Evolutionary conservation across 2,113 vertebrate genomes (phyloP).

Genomic region (Zapornia atra): DNA sequence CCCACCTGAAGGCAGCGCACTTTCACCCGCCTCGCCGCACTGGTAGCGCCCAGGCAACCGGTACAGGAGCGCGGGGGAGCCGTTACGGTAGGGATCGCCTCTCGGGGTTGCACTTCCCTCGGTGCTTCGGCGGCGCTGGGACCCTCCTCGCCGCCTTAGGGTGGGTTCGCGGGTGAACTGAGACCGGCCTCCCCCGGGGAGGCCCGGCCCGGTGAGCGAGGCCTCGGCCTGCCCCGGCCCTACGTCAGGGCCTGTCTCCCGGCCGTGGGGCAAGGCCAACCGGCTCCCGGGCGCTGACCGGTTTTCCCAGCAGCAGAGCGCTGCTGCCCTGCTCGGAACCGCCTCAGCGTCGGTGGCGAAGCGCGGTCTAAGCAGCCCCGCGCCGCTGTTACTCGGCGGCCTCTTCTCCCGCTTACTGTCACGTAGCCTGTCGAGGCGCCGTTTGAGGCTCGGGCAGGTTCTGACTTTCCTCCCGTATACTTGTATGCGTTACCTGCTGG

Average conservation of each 20-base stretch:
- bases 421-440: fast-evolving
- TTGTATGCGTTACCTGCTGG: fast-evolving
- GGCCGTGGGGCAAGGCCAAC: no score
- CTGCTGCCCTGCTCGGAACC: no score
- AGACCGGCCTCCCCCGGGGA: no score
- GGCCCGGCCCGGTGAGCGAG: no score
- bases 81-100: neutral
- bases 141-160: fast-evolving
- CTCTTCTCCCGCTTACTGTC: fast-evolving
- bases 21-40: neutral
- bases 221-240: neutral
- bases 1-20: fast-evolving
- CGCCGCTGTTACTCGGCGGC: neutral
- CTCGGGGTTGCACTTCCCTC: fast-evolving
- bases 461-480: fast-evolving
- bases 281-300: neutral
- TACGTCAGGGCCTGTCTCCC: neutral
- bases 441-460: fast-evolving
- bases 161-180: neutral
- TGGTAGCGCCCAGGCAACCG: neutral
- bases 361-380: no score
- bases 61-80: neutral
- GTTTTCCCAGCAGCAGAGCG: neutral
- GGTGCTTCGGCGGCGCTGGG: neutral
- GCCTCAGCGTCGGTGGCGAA: neutral